Evolutionary conservation across 2,888 invertebrate genomes (phyloP), one percentile per base, ranked within the genome.

Genomic region (Ditylenchus weischeri): DNA sequence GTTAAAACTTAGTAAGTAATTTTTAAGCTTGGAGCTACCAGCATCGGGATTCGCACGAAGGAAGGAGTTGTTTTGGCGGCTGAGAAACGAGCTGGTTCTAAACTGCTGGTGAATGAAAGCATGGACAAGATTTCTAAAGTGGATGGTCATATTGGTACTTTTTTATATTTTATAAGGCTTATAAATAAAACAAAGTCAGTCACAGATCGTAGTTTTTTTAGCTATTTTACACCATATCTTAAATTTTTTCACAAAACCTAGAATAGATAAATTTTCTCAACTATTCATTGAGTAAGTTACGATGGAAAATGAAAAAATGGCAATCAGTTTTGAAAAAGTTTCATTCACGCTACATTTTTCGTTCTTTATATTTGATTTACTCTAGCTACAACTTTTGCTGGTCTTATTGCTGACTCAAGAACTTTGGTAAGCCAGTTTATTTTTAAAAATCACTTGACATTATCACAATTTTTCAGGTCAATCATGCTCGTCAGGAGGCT

Each of bases 121-220:
- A 93, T 98, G 76, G 96, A 99, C 84, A 98, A 98, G 87, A 95
- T 99, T 80, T 93, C 95, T 13, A 94, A 98, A 86, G 91, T 98
- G 11, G 98, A 98, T 84, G 90, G 89, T 76, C 96, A 98, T 83
- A 93, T 98, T 83, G 96, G 88, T 87, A 79, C 78, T 78, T 75
- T 36, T 21, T 36, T 6, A 38, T 38, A 18, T 58, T 36, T 47
- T 18, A n/a, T n/a, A n/a, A n/a, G n/a, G n/a, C n/a, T n/a, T n/a
- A n/a, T n/a, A n/a, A n/a, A n/a, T n/a, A n/a, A n/a, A n/a, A n/a
- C n/a, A n/a, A n/a, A n/a, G n/a, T n/a, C n/a, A n/a, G n/a, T n/a
- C n/a, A n/a, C n/a, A n/a, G n/a, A n/a, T n/a, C n/a, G n/a, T n/a
- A n/a, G n/a, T n/a, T n/a, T n/a, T n/a, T n/a, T n/a, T n/a, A n/a